phyloP scores from a whole-genome alignment of 2,797 vertebrate species.

The Taeniopygia guttata region DNA sequence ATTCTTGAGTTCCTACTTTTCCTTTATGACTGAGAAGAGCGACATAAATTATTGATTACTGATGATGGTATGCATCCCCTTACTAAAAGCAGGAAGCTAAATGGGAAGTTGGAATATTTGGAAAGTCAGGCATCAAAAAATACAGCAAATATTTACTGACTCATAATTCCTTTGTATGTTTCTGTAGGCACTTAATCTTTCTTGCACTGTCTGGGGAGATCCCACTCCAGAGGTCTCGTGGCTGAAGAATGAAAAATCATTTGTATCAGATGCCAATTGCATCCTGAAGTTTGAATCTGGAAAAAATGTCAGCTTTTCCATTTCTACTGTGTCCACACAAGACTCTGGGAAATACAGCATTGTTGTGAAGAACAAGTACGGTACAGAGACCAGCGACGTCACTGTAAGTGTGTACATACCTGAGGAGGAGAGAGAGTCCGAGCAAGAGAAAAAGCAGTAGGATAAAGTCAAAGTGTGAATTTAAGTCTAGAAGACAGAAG shows the following conservation, averaged over 20 bases:
- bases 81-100: not conserved
- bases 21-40: not conserved
- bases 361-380: slow-evolving; percentile 98
- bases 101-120: not conserved
- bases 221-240: slow-evolving; percentile 92
- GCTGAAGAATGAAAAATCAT: slow-evolving; percentile 92
- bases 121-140: not conserved
- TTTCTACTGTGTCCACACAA: slow-evolving; percentile 81
- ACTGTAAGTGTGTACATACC: slow-evolving; percentile 98
- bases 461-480: slow-evolving; percentile 74
- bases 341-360: slow-evolving; percentile 97
- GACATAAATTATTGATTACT: not conserved
- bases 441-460: slow-evolving; percentile 57
- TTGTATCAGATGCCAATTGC: slow-evolving; percentile 87
- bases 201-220: slow-evolving; percentile 94
- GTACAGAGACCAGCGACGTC: slow-evolving; percentile 94
- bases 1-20: not conserved
- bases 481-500: not conserved
- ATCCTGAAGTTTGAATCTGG: slow-evolving; percentile 87
- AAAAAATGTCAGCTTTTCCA: slow-evolving; percentile 92
- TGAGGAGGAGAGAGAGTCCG: slow-evolving; percentile 76
- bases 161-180: not conserved
- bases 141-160: not conserved
- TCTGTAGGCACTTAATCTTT: slow-evolving; percentile 91
- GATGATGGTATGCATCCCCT: not conserved